These are phyloP conservation scores for Gadus chalcogrammus DNA, from an alignment of 2,113 vertebrate genomes.

Conservation along the genomic window DNA sequence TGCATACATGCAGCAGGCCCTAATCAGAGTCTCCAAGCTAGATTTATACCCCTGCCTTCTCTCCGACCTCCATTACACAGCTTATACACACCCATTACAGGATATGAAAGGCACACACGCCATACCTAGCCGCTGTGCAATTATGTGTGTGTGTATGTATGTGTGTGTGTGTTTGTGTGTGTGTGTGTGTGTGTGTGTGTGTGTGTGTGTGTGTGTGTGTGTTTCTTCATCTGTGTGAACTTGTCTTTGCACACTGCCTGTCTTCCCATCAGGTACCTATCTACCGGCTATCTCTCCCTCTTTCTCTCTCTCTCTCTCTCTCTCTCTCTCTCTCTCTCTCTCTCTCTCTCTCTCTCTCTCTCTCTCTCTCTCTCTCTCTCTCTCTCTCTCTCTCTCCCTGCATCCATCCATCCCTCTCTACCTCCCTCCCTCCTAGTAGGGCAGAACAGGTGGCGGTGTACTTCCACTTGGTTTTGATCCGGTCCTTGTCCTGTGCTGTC, in stretches of 20 bases:
- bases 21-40: constrained; percentile 70
- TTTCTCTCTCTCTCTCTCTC: constrained; percentile 43
- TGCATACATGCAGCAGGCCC: constrained; percentile 30
- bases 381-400: background rate
- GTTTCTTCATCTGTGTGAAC: constrained; percentile 35
- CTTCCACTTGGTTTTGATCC: too few species aligned
- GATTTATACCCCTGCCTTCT: constrained; percentile 76
- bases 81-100: constrained; percentile 78
- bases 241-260: constrained; percentile 48
- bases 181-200: too few species aligned
- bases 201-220: constrained; percentile 7
- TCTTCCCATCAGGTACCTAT: constrained; percentile 64
- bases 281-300: constrained; percentile 47
- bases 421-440: background rate
- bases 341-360: too few species aligned
- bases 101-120: constrained; percentile 73
- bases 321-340: constrained; percentile 44
- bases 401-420: background rate
- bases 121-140: constrained; percentile 40
- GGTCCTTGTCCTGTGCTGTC: background rate
- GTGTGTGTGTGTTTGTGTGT: background rate
- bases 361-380: too few species aligned
- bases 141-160: constrained; percentile 10
- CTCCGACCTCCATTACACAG: constrained; percentile 73
- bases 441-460: background rate